These are phyloP conservation scores for Agapornis canus DNA, from an alignment of 2,797 vertebrate species.

Conservation along the genomic window DNA sequence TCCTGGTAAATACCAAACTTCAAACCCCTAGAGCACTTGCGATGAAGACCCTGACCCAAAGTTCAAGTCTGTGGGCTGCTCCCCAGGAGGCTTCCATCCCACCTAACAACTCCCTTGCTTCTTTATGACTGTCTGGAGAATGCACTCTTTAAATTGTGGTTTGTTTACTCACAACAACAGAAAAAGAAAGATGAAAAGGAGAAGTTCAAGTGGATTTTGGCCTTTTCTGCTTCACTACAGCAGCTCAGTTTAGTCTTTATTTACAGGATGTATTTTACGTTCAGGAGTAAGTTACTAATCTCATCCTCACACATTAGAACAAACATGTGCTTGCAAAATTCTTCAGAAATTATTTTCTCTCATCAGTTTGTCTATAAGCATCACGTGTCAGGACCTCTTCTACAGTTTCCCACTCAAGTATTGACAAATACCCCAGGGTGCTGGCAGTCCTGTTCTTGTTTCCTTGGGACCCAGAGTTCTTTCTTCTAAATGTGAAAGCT, in stretches of 20 bases:
- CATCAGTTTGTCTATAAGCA: background rate
- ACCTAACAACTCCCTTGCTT: background rate
- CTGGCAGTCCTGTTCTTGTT: background rate
- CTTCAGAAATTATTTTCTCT: background rate
- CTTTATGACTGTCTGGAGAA: background rate
- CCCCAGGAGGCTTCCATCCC: background rate
- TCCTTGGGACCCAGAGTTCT: background rate
- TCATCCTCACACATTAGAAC: background rate
- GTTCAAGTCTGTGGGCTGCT: background rate
- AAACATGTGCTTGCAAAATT: background rate
- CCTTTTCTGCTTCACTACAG: background rate
- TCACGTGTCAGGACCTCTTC: background rate
- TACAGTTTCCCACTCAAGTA: background rate
- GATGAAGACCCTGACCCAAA: background rate
- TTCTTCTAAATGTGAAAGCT: background rate
- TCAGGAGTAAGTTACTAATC: background rate
- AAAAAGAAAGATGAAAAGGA: too few relatives aligned
- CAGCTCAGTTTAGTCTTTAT: background rate
- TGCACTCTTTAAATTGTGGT: background rate
- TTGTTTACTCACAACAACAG: background rate
- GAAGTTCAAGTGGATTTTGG: background rate
- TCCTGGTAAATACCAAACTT: background rate
- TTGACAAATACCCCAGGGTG: background rate
- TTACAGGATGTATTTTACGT: background rate
- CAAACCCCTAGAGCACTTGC: background rate